Conservation (phyloP, 2,888 invertebrate species). For the Macrosiphum euphorbiae region DNA sequence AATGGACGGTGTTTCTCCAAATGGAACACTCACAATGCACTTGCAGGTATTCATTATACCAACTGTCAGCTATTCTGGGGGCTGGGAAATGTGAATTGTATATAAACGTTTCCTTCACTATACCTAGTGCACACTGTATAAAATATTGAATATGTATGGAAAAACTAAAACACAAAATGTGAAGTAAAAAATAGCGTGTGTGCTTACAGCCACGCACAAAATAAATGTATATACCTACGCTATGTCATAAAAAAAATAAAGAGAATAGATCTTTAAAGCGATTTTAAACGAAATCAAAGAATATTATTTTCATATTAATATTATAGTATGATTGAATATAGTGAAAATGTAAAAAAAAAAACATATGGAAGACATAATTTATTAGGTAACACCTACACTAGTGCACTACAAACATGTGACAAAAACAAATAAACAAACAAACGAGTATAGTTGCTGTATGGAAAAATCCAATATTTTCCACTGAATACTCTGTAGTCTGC, state of each 20-base stretch:
- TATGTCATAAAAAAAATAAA: not conserved
- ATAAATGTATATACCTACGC: not conserved
- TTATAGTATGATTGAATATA: not conserved
- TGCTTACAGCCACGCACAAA: not conserved
- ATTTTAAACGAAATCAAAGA: not conserved
- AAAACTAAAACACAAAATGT: not conserved
- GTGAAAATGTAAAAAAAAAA: not conserved
- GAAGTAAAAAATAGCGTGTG: not conserved
- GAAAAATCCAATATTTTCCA: not conserved
- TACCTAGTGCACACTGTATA: not conserved
- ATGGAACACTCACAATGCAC: not conserved
- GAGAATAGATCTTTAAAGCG: not conserved
- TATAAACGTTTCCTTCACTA: not conserved
- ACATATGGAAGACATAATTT: not conserved
- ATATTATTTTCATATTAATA: not conserved
- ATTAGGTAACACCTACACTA: not conserved
- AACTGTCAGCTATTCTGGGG: not conserved
- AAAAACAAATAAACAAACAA: not conserved
- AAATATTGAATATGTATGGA: not conserved
- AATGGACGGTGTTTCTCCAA: not conserved
- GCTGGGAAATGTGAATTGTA: not conserved
- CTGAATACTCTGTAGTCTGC: not conserved
- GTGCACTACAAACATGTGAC: not conserved
- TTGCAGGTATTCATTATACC: not conserved
- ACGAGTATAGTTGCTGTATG: not conserved